Evolutionary conservation across 2,797 vertebrate species (phyloP), one percentile per base, ranked within the genome.

Genomic region (Martes flavigula): DNA sequence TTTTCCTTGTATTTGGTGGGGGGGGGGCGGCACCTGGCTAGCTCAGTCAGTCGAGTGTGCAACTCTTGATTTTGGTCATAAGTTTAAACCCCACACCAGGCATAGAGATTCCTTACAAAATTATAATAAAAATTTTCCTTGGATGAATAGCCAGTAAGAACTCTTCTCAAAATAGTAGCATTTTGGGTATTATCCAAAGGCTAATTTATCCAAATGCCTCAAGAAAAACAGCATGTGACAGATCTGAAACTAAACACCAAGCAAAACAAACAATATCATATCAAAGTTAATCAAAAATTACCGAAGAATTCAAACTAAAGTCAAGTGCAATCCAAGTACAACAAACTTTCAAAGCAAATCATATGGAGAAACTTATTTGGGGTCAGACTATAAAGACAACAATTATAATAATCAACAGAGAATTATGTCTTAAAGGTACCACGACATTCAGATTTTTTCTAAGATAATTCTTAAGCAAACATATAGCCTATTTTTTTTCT

Each of bases 271-370:
- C 38, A 92, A 46, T 89, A 72, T 38, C 75, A 94, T 51, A 66
- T 35, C 11, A 94, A 93, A 94, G 13, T 32, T 54, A 82, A 97
- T 90, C 96, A 91, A 96, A 97, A 97, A 93, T 86, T 30, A 81
- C 54, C 66, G 82, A 94, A 91, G 79, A 94, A 96, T 38, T 91
- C n/a, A 92, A 89, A 46, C 40, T 77, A 82, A 66, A 91, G 38
- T 86, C 40, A 88, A 87, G n/a, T 82, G 32, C 73, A 85, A 32
- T 60, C 35, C 83, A 95, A 91, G 30, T 46, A 91, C 35, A 91
- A 92, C 51, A 87, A 90, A 87, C 27, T 93, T 96, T 91, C 87
- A 91, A 85, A 94, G 83, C 35, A 93, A 83, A 43, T 91, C 78
- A 91, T 75, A 90, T 32, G 12, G 62, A 32, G 30, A 97, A 73